Evolutionary conservation across 2,797 vertebrate genomes (phyloP).

Genomic region (Borostomias antarcticus): DNA sequence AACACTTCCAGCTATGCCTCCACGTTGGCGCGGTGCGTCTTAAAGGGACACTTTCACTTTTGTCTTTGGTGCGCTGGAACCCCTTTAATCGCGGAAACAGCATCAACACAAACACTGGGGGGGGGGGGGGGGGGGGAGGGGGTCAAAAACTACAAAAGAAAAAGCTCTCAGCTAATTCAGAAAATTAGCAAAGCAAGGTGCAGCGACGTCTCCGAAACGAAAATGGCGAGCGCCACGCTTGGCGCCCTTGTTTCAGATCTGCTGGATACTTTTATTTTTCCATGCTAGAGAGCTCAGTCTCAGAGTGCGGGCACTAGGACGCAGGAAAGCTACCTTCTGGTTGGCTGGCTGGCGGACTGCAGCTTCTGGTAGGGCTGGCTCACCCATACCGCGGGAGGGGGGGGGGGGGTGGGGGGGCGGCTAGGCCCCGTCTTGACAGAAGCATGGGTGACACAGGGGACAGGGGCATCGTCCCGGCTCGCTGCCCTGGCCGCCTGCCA

Average conservation of each 20-base stretch:
- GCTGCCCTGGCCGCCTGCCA: slow-evolving; percentile 73
- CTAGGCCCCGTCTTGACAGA: slow-evolving; percentile 83
- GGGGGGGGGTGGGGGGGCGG: no score
- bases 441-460: slow-evolving; percentile 79
- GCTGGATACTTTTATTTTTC: slow-evolving; percentile 73
- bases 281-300: slow-evolving; percentile 74
- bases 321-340: slow-evolving; percentile 85
- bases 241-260: slow-evolving; percentile 66
- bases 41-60: slow-evolving; percentile 77
- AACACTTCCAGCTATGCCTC: slow-evolving; percentile 56
- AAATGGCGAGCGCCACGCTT: slow-evolving; percentile 61
- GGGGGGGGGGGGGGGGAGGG: slow-evolving; percentile 45
- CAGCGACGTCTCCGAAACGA: slow-evolving; percentile 58
- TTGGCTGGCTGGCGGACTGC: slow-evolving; percentile 60
- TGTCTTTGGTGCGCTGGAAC: slow-evolving; percentile 81
- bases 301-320: slow-evolving; percentile 81
- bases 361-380: slow-evolving; percentile 57
- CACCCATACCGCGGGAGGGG: slow-evolving; percentile 65
- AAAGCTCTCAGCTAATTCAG: slow-evolving; percentile 71
- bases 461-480: slow-evolving; percentile 69
- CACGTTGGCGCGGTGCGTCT: slow-evolving; percentile 66
- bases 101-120: slow-evolving; percentile 58
- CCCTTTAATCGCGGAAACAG: slow-evolving; percentile 53
- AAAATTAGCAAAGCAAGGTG: slow-evolving; percentile 69
- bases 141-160: slow-evolving; percentile 57